Evolutionary conservation across 2,797 vertebrate genomes (phyloP).

Genomic region (Myotis findleyi): DNA sequence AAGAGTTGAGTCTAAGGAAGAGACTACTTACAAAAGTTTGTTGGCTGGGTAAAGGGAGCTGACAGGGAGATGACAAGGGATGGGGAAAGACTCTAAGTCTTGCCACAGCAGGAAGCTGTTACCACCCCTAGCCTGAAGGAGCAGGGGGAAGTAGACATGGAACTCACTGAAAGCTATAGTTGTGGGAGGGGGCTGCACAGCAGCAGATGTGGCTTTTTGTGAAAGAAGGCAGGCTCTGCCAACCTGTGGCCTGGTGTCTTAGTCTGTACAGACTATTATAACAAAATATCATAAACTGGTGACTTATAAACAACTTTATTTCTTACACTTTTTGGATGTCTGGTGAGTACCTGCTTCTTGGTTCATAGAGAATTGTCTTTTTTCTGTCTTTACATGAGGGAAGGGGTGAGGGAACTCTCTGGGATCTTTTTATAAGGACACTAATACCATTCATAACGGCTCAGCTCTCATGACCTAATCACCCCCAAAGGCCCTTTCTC

Average conservation of each 20-base stretch:
- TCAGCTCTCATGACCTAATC: background rate
- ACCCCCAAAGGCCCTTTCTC: background rate
- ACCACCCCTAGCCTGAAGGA: background rate
- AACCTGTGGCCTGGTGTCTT: background rate
- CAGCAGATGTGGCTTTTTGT: background rate
- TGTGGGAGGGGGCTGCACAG: background rate
- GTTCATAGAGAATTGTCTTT: background rate
- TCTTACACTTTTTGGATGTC: background rate
- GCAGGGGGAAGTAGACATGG: background rate
- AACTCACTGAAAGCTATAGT: background rate
- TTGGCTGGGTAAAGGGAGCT: background rate
- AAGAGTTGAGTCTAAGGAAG: background rate
- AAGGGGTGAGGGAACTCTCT: background rate
- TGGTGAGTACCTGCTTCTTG: background rate
- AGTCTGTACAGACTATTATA: background rate
- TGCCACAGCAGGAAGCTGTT: background rate
- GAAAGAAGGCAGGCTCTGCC: background rate
- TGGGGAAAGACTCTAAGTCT: background rate
- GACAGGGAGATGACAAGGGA: background rate
- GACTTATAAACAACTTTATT: background rate
- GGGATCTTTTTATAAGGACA: background rate
- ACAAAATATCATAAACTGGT: background rate
- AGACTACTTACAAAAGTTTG: background rate
- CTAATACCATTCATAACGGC: background rate
- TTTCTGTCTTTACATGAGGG: background rate